Conservation (phyloP, 2,113 vertebrate genomes). For the Trematomus loennbergii region DNA sequence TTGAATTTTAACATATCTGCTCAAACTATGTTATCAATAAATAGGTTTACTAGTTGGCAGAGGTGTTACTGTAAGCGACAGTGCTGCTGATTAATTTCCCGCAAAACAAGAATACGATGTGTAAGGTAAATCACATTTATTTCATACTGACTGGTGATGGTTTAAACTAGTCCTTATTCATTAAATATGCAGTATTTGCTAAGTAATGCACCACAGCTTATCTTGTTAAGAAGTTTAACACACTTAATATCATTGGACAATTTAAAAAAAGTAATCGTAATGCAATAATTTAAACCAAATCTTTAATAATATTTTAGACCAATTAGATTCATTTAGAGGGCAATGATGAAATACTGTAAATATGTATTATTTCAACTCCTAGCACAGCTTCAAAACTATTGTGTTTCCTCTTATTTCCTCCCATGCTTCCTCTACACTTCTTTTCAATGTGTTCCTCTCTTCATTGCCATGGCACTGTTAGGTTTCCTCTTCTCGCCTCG, state of each 20-base stretch:
- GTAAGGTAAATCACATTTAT: not conserved
- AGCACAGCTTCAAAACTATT: not conserved
- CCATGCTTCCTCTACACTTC: slow-evolving; percentile 11
- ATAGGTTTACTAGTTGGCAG: not conserved
- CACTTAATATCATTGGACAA: not conserved
- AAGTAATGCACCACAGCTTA: not conserved
- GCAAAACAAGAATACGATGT: not conserved
- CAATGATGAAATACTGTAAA: not conserved
- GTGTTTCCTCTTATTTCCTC: not conserved
- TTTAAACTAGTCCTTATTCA: not conserved
- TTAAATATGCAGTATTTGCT: not conserved
- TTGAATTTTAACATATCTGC: not conserved
- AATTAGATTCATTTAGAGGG: not conserved
- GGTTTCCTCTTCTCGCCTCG: slow-evolving; percentile 69
- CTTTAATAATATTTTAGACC: not conserved
- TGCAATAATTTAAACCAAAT: not conserved
- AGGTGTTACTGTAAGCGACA: not conserved
- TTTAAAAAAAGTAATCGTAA: not conserved
- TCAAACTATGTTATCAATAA: not conserved
- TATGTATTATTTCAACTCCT: not conserved
- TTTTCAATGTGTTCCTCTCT: slow-evolving; percentile 23
- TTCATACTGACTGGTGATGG: not conserved
- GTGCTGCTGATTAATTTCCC: not conserved
- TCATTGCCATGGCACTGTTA: not conserved
- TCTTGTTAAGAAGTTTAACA: not conserved